Evolutionary conservation across 2,113 vertebrate species (phyloP).

Genomic region (Corydoras sp.): DNA sequence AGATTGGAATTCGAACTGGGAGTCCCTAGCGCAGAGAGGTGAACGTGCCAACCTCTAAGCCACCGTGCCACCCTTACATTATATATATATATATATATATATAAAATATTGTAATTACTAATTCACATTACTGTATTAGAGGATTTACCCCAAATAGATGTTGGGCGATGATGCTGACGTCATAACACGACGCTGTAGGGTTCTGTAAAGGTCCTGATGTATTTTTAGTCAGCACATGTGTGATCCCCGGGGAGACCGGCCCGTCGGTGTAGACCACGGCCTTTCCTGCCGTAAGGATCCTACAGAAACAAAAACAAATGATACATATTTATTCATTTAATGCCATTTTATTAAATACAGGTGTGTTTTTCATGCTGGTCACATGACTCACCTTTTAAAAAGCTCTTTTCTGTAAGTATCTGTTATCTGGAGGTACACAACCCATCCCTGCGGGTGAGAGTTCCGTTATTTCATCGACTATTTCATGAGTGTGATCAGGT

Average conservation of each 20-base stretch:
- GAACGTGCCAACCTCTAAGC: no score
- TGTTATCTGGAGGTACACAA: slow-evolving; percentile 74
- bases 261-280: slow-evolving; percentile 68
- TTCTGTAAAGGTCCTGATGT: slow-evolving; percentile 47
- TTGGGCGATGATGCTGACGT: slow-evolving; percentile 73
- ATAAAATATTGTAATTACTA: no score
- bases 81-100: no score
- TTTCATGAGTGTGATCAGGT: not conserved
- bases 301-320: slow-evolving; percentile 51
- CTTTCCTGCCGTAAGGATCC: slow-evolving; percentile 82
- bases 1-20: no score
- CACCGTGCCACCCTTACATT: no score
- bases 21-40: no score
- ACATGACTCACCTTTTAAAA: slow-evolving; percentile 73
- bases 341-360: not conserved
- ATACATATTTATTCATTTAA: not conserved
- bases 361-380: no score
- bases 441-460: slow-evolving; percentile 67
- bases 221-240: slow-evolving; percentile 74
- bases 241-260: slow-evolving; percentile 59
- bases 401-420: slow-evolving; percentile 63
- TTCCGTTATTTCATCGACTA: not conserved
- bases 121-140: not conserved
- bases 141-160: slow-evolving; percentile 80
- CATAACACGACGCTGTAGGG: slow-evolving; percentile 62